Percentiles rank a stretch among this genome's conserved stretches.
These are phyloP conservation scores for Mormyrus lacerda DNA, from an alignment of 2,113 vertebrate species.

Conservation along the genomic window DNA sequence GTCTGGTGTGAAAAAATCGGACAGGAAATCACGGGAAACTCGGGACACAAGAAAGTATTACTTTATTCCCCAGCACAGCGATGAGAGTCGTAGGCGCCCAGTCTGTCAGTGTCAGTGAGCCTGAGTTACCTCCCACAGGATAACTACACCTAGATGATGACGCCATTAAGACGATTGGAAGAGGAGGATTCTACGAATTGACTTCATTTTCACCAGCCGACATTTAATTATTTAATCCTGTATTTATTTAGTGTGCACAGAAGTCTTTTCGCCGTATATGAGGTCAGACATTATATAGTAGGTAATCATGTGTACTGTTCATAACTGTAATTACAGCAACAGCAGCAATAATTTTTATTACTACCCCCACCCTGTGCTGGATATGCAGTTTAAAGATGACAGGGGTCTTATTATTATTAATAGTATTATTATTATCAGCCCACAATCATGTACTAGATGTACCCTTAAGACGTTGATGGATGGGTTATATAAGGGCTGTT, in stretches of 20 bases:
- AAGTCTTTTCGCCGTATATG: neutral
- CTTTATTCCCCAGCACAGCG: neutral
- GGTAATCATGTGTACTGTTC: neutral
- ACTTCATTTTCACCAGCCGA: neutral
- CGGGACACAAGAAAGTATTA: neutral
- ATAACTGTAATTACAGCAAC: neutral
- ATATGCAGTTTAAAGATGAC: neutral
- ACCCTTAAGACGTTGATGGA: neutral
- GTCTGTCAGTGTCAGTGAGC: neutral
- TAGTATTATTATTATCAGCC: neutral
- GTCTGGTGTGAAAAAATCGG: neutral
- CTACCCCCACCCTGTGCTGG: neutral
- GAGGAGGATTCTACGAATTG: neutral
- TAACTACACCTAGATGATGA: neutral
- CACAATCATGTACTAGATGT: neutral
- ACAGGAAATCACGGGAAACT: neutral
- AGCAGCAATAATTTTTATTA: neutral
- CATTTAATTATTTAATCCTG: neutral
- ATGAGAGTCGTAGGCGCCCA: neutral
- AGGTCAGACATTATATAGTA: neutral
- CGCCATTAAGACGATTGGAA: neutral
- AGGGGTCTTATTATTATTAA: neutral
- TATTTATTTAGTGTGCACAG: neutral
- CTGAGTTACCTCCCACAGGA: neutral
- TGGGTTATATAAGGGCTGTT: neutral